Percentiles rank a stretch among this genome's conserved stretches.
Conservation (phyloP, 2,113 vertebrate genomes). For the Myiozetetes cayanensis region DNA sequence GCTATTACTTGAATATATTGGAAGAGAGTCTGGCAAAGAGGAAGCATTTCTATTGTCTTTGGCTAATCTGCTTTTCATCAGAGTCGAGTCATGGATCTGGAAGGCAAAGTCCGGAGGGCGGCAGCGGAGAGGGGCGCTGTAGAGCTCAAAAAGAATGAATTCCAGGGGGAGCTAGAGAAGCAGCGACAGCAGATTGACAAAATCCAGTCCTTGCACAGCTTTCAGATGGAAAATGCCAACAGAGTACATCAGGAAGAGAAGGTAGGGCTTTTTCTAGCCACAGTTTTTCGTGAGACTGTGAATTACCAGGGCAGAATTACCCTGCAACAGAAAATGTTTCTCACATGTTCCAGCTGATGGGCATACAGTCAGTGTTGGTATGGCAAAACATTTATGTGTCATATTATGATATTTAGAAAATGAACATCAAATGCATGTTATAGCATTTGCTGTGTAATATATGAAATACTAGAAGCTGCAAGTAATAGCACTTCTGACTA, state of each 20-base stretch:
- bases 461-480: neutral
- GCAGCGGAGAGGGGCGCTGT: constrained; percentile 79
- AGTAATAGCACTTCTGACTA: neutral
- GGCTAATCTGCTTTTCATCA: constrained; percentile 25
- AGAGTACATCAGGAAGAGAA: constrained; percentile 83
- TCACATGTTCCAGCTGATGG: neutral
- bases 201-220: constrained; percentile 81
- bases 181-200: constrained; percentile 81
- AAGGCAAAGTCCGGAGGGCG: constrained; percentile 80
- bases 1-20: neutral
- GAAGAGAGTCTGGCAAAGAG: neutral
- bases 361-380: neutral
- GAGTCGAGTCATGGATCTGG: constrained; percentile 84
- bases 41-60: neutral
- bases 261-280: constrained; percentile 63
- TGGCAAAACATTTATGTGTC: neutral
- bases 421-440: neutral
- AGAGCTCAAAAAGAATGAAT: constrained; percentile 87
- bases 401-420: neutral
- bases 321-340: neutral
- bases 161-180: constrained; percentile 83
- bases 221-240: constrained; percentile 80
- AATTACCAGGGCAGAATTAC: neutral
- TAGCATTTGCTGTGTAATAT: neutral
- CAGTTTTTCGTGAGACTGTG: neutral